Evolutionary conservation across 2,888 invertebrate genomes (phyloP), one percentile per base, ranked within the genome.

Genomic region (Parasteatoda lunata): DNA sequence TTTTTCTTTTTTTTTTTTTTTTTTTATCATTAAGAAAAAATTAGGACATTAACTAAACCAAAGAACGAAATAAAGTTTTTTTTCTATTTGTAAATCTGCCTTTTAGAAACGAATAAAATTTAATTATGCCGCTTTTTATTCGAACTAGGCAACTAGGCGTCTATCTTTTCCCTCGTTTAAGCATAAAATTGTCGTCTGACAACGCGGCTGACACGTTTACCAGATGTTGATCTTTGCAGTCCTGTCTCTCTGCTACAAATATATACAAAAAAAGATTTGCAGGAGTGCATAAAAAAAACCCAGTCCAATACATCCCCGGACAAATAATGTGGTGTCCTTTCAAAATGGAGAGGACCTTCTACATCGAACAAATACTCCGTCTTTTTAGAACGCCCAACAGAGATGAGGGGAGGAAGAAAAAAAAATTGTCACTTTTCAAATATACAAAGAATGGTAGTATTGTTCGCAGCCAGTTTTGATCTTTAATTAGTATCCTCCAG

Each of bases 401-500:
- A n/a, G 59, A 59, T 8, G n/a, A 59, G 59, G 59, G 11, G 9
- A 59, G 59, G n/a, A 59, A 8, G 4, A 59, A n/a, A 59, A 59
- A 59, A 59, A 59, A 0, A 0, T 3, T 11, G 8, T 6, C 9
- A 59, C 59, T 59, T 59, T 59, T 59, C 59, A 59, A 59, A 5
- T 59, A 59, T 59, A 59, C 11, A n/a, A n/a, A n/a, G n/a, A n/a
- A 8, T 9, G n/a, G 9, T n/a, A 13, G 8, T 59, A 71, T 79
- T 79, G 78, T 79, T 71, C 80, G 73, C 47, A 52, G 68, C 49
- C 66, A 66, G 52, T 68, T 77, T 49, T 80, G 72, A 73, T 65
- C 80, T 80, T 80, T 80, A 80, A 80, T 80, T 80, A 80, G 80
- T 72, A 52, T 73, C 66, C 73, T 72, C 72, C 72, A 71, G 71